Evolutionary conservation across 2,797 vertebrate genomes (phyloP), one percentile per base, ranked within the genome.

Genomic region (Hypotaenidia okinawae): DNA sequence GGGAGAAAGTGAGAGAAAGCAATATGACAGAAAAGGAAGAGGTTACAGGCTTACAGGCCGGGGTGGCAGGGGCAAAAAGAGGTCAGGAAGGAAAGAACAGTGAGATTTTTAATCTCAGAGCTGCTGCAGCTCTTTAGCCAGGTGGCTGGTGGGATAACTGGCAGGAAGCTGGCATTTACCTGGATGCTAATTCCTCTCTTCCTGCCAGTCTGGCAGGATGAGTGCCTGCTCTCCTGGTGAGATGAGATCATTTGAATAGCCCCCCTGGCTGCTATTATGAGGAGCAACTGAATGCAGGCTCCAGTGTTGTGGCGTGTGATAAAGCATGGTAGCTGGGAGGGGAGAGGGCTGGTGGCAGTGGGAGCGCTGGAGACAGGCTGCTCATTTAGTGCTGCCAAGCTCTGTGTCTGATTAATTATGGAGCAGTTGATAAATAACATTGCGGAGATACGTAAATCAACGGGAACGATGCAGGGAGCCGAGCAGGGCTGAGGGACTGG

Each of bases 361-460:
- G 90, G 84, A 94, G 67, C 2, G 1, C 67, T 84, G 92, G 84
- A 91, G 85, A 86, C 86, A 93, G 92, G 76, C 89, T 94, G 90
- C 97, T 98, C 97, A 95, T 97, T 96, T 97, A 97, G 92, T 11
- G 84, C 93, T 97, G 95, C 95, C 95, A 93, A 93, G 87, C 90
- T 95, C 97, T 41, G 92, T 5, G 3, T 91, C 97, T 97, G 98
- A 98, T 98, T 98, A 98, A 98, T 98, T 98, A 98, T 86, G 95
- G 89, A 98, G 89, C 86, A 80, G 96, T 95, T 98, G 97, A 98
- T 98, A 97, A 98, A 97, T 96, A 97, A 96, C 51, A 37, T 94
- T 96, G 94, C 77, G 7, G 95, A 97, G 97, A 96, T 96, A 83
- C 89, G 90, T 96, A 98, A 97, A 98, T 98, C 97, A 97, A 87